Conservation (phyloP, 2,113 vertebrate genomes). For the Guaruba guarouba region DNA sequence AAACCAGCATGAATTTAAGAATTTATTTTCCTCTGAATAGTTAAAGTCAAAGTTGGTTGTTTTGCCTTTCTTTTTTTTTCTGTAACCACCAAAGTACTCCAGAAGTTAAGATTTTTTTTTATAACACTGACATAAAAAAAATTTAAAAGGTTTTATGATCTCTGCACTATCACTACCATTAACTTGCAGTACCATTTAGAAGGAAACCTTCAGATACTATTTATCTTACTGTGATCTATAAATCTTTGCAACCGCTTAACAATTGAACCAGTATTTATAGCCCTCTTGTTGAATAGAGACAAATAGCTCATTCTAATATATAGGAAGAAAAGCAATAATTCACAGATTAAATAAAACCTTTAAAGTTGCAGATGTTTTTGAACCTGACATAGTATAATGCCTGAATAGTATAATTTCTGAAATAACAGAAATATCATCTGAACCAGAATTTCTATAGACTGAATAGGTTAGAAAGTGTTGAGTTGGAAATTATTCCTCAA, state of each 20-base stretch:
- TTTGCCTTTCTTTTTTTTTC: not conserved
- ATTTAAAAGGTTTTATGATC: not conserved
- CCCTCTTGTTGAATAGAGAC: not conserved
- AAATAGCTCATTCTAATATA: conserved; percentile 5
- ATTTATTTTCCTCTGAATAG: not conserved
- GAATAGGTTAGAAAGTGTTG: not conserved
- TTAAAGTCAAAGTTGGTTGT: not conserved
- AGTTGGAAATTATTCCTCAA: not conserved
- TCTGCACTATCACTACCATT: not conserved
- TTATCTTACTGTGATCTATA: conserved; percentile 22
- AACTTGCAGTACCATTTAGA: not conserved
- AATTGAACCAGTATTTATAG: conserved; percentile 15
- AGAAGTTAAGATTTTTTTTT: not conserved
- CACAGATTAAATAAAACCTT: conserved; percentile 35
- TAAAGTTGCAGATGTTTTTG: not conserved
- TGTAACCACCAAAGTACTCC: not conserved
- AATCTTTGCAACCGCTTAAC: conserved; percentile 21
- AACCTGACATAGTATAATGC: not conserved
- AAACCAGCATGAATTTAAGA: conserved; percentile 9
- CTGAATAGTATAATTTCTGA: not conserved
- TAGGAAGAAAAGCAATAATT: conserved; percentile 26
- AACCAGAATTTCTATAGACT: not conserved
- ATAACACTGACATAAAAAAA: not conserved
- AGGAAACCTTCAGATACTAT: not conserved
- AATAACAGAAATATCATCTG: not conserved